Evolutionary conservation across 2,113 vertebrate species (phyloP), one percentile per base, ranked within the genome.

Genomic region (Anseranas semipalmata): DNA sequence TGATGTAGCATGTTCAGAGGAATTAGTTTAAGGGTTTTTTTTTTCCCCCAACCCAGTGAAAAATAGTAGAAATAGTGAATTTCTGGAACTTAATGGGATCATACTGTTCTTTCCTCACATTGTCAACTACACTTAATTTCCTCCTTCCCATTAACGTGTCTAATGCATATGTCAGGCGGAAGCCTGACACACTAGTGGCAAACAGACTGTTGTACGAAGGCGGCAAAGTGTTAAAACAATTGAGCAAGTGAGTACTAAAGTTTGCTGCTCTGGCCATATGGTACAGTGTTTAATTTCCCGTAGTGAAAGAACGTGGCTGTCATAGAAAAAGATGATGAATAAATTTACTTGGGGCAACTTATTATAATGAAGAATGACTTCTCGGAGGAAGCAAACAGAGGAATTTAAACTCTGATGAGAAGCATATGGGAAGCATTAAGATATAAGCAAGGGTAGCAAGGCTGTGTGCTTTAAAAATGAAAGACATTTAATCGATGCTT

Each of bases 161-260:
- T 98, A 97, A 98, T 98, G 97, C 98, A 97, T 98, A 98, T 98
- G 98, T 98, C 98, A 98, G 97, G 95, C 19, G 60, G 94, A 98
- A 98, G 96, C 95, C 89, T 97, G 96, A 98, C 97, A 96, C 91
- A 46, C 95, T 97, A 96, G 97, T 95, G 98, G 97, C 98, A 98
- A 98, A 97, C 98, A 98, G 98, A 97, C 97, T 98, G 97, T 97
- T 98, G 97, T 97, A 98, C 2, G 96, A 98, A 98, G 98, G 98
- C 96, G 87, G 98, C 98, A 98, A 98, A 98, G 98, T 98, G 98
- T 98, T 98, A 98, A 98, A 98, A 98, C 98, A 98, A 98, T 98
- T 97, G 98, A 98, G 97, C 95, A 97, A 98, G 97, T 96, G 87
- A 97, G 97, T 95, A 97, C 98, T 97, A 97, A 98, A 98, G 98